Conservation (phyloP, 2,797 vertebrate species). For the Sebastes matsubarae region DNA sequence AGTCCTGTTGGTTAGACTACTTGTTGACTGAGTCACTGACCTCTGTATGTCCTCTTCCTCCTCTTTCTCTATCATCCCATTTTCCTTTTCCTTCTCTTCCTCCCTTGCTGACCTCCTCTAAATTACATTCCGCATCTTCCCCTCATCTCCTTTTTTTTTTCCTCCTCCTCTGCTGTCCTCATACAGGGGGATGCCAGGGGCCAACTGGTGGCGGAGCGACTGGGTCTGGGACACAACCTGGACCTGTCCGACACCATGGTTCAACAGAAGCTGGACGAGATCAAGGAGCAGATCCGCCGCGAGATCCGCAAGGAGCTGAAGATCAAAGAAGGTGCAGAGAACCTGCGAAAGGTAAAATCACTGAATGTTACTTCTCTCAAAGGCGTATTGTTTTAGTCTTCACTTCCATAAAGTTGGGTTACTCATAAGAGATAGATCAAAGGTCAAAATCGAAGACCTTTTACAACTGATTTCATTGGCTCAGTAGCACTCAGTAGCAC, state of each 20-base stretch:
- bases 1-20: neutral
- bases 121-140: conserved; percentile 33
- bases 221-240: conserved; percentile 90
- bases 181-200: conserved; percentile 85
- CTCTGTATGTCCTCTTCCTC: conserved; percentile 31
- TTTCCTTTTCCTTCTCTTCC: conserved; percentile 19
- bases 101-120: conserved; percentile 24
- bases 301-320: conserved; percentile 99
- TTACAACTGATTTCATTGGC: neutral
- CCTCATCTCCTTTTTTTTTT: neutral
- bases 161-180: conserved; percentile 1
- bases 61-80: conserved; percentile 10
- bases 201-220: conserved; percentile 89
- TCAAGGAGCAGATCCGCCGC: conserved; percentile 97
- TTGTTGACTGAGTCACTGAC: conserved; percentile 29
- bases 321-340: conserved; percentile 99
- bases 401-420: neutral
- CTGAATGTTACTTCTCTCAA: neutral
- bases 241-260: conserved; percentile 96
- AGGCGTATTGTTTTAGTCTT: neutral
- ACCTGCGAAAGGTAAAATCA: conserved; percentile 88
- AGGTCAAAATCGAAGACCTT: neutral
- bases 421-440: neutral
- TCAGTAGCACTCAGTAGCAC: neutral
- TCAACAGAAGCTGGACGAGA: conserved; percentile 97